phyloP scores from a whole-genome alignment of 1,140 invertebrate genomes.

The Hylaeus volcanicus region DNA sequence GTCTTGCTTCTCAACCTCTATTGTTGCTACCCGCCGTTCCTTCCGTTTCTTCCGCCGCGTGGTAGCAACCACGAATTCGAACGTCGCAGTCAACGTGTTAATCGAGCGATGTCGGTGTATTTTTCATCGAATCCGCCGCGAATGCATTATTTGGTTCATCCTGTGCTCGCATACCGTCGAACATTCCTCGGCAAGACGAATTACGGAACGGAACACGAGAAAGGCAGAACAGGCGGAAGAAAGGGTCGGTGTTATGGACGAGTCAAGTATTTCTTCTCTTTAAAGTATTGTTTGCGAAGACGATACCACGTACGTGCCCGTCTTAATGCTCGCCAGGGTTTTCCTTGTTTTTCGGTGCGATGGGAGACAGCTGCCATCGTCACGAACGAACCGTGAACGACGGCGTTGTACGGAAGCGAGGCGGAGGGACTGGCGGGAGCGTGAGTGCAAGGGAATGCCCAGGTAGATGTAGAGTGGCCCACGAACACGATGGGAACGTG shows the following conservation, averaged over 20 bases:
- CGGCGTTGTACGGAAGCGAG: slow-evolving; percentile 17
- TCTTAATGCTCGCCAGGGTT: slow-evolving; percentile 40
- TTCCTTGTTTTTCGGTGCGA: slow-evolving; percentile 44
- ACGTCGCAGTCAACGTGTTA: too few species aligned
- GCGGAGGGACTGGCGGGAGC: neutral
- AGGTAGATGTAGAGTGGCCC: slow-evolving; percentile 37
- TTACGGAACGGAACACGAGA: slow-evolving; percentile 17
- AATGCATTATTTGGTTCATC: too few species aligned
- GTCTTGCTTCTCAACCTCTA: too few species aligned
- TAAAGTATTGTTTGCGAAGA: slow-evolving; percentile 54
- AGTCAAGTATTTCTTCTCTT: slow-evolving; percentile 48
- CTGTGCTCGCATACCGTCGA: too few species aligned
- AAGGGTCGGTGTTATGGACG: neutral
- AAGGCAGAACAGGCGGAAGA: slow-evolving; percentile 8
- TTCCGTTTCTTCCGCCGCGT: too few species aligned
- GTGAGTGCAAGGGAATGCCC: neutral
- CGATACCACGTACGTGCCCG: slow-evolving; percentile 57
- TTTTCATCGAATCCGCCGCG: too few species aligned
- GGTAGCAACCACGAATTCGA: too few species aligned
- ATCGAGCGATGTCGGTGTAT: too few species aligned
- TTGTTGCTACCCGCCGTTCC: too few species aligned
- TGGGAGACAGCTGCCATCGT: slow-evolving; percentile 32
- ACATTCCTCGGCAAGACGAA: neutral
- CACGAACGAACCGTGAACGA: slow-evolving; percentile 28
- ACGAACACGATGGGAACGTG: slow-evolving; percentile 27